Conservation (phyloP, 2,888 invertebrate genomes). For the Oxytorus armatus region DNA sequence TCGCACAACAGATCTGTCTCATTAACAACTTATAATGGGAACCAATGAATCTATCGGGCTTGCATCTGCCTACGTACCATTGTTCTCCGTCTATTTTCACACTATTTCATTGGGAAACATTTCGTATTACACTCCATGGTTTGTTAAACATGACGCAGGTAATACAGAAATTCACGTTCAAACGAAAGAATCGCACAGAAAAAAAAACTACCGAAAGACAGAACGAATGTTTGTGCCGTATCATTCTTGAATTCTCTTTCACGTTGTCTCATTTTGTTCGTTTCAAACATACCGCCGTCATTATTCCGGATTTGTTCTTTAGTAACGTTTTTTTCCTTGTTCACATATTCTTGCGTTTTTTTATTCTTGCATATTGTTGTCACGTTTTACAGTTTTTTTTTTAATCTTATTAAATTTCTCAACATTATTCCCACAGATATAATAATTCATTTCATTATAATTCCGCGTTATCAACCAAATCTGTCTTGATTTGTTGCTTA, state of each 20-base stretch:
- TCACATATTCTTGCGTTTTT: not conserved
- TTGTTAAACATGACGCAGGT: constrained; percentile 30
- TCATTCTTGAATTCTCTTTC: no score
- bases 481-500: not conserved
- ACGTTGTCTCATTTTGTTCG: not conserved
- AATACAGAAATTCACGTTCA: constrained; percentile 28
- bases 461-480: no score
- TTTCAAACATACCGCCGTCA: not conserved
- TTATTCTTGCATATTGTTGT: not conserved
- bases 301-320: not conserved
- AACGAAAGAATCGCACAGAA: constrained; percentile 19
- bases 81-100: not conserved
- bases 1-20: constrained; percentile 79
- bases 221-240: no score
- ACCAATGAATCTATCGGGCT: constrained; percentile 75
- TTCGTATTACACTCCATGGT: not conserved
- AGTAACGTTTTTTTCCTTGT: not conserved
- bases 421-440: not conserved
- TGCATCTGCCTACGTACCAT: constrained; percentile 10
- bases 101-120: constrained; percentile 6
- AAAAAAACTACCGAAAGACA: constrained; percentile 1
- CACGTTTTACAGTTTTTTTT: not conserved
- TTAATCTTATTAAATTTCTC: not conserved
- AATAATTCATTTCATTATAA: not conserved
- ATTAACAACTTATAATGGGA: constrained; percentile 82